Evolutionary conservation across 2,888 invertebrate genomes (phyloP), one percentile per base, ranked within the genome.

Genomic region (Drosophila paracracens): DNA sequence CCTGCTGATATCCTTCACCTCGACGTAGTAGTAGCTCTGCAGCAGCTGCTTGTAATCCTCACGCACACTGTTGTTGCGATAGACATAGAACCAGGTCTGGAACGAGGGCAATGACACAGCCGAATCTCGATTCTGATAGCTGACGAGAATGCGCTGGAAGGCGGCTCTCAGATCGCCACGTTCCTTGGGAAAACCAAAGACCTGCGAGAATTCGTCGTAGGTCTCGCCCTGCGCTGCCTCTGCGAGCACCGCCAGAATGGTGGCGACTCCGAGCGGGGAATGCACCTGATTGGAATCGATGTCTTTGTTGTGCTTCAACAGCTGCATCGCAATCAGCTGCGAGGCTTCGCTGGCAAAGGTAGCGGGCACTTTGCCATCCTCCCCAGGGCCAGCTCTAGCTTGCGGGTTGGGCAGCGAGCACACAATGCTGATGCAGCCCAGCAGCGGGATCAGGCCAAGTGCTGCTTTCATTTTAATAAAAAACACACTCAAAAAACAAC

Each of bases 41-140:
- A 96, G 89, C 54, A 95, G 92, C 76, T 94, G 93, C 79, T 94
- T 95, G 87, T 94, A 95, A 33, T 94, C 94, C 48, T 95, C 94
- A 70, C 94, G 94, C 4, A 95, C 94, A 0, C 95, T 94, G 84
- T 95, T 94, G 82, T 95, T 95, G 83, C 95, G 95, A 91, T 95
- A 96, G 8, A 96, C 94, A 81, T 96, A 96, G 83, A 96, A 94
- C 94, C 94, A 96, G 82, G 95, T 95, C 88, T 95, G 95, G 76
- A 96, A 93, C 78, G 95, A 95, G 1, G 95, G 95, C 68, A 89
- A 66, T 0, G 88, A 72, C 10, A 80, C 74, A 3, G 79, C 76
- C 4, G 86, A 82, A 57, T 87, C 90, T 0, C 75, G 82, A 38
- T 87, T 82, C 72, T 91, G 87, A 51, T 92, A 92, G 76, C 83